A percentile compares a stretch with the other conserved stretches of the same genome.
Evolutionary conservation across 1,140 invertebrate genomes (phyloP).

Genomic region (Aphelenchoides besseyi): DNA sequence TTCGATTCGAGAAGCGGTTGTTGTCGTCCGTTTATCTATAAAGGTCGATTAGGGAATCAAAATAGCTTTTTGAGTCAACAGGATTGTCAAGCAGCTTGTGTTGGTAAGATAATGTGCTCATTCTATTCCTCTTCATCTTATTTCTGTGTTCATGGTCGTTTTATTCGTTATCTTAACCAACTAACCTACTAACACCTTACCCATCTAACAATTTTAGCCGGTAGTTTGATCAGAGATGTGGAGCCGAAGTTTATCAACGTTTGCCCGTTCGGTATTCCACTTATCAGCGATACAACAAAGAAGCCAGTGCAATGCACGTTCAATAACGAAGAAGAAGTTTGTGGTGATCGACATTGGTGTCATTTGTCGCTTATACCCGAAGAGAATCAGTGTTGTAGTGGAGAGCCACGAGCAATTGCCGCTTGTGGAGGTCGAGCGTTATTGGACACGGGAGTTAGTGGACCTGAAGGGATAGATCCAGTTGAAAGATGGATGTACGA

Average conservation of each 20-base stretch:
- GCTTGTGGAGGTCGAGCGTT: conserved; percentile 47
- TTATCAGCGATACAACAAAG: conserved; percentile 24
- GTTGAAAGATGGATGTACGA: conserved; percentile 47
- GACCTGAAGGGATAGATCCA: conserved; percentile 22
- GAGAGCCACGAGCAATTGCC: conserved; percentile 42
- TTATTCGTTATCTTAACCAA: neutral
- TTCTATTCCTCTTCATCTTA: neutral
- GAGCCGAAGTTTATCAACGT: conserved; percentile 29
- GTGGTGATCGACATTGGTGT: conserved; percentile 44
- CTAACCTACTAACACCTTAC: conserved; percentile 14
- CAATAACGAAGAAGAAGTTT: conserved; percentile 34
- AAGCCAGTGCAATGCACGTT: conserved; percentile 49
- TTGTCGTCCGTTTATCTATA: conserved; percentile 45
- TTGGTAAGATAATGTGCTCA: conserved; percentile 27
- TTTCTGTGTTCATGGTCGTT: neutral
- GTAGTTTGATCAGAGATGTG: neutral
- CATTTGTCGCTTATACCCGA: conserved; percentile 48
- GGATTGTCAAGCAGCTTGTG: conserved; percentile 44
- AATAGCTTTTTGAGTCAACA: conserved; percentile 49
- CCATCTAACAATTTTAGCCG: neutral
- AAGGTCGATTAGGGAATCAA: conserved; percentile 49
- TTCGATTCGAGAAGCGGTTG: conserved; percentile 33
- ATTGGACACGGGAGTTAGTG: conserved; percentile 22
- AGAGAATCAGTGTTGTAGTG: conserved; percentile 56
- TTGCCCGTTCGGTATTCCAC: conserved; percentile 42